phyloP scores from a whole-genome alignment of 2,797 vertebrate species.

The Spheniscus humboldti region DNA sequence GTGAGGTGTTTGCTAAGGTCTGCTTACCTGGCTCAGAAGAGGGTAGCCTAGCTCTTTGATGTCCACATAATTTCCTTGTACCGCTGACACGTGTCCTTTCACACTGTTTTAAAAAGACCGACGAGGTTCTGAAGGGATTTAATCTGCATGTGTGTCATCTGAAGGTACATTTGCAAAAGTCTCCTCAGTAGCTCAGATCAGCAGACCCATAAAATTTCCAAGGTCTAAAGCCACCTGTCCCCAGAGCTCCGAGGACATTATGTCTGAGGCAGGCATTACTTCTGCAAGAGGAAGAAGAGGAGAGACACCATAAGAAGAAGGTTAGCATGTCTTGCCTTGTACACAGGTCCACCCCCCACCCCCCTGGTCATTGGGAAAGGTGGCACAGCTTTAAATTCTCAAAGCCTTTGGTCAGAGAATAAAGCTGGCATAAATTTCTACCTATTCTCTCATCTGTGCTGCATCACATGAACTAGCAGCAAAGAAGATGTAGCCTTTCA shows the following conservation, averaged over 20 bases:
- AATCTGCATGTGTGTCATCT: background rate
- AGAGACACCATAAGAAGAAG: background rate
- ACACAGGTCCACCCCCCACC: no score
- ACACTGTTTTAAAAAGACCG: background rate
- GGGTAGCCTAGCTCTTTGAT: background rate
- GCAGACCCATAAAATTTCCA: background rate
- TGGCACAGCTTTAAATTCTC: background rate
- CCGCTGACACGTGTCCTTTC: fast-evolving
- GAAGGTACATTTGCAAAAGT: background rate
- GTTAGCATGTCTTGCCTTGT: background rate
- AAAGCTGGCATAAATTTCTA: background rate
- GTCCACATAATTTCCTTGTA: background rate
- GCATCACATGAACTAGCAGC: background rate
- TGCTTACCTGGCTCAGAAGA: background rate
- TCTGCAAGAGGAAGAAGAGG: background rate
- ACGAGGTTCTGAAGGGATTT: background rate
- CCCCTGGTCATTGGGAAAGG: background rate
- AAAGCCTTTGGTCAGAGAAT: background rate
- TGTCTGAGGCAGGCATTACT: background rate
- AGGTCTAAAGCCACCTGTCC: background rate
- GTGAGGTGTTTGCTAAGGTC: background rate
- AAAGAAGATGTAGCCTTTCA: background rate
- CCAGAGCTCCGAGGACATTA: background rate
- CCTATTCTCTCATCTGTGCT: background rate
- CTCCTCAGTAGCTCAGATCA: background rate